A percentile compares a stretch with the other conserved stretches of the same genome.
These are phyloP conservation scores for Gymnothorax javanicus DNA, from an alignment of 2,797 vertebrate genomes.

Conservation along the genomic window DNA sequence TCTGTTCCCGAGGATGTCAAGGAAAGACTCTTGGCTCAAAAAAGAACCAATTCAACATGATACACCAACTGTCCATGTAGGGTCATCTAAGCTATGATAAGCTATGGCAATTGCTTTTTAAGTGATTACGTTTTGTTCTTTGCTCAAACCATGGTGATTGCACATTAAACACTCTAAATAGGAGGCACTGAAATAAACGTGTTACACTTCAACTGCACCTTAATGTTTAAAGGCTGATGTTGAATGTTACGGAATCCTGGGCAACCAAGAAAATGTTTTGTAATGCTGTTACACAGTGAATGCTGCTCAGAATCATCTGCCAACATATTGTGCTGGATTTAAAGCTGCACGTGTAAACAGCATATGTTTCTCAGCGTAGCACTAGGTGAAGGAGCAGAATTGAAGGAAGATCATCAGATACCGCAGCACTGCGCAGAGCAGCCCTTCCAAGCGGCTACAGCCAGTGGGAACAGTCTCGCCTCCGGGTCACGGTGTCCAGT, in stretches of 20 bases:
- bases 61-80: background rate
- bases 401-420: background rate
- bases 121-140: background rate
- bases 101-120: too few species aligned
- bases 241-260: background rate
- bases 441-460: background rate
- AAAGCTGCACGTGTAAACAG: background rate
- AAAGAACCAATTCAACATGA: background rate
- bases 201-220: background rate
- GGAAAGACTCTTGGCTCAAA: background rate
- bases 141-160: background rate
- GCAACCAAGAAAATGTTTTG: background rate
- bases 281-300: background rate
- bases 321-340: background rate
- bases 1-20: background rate
- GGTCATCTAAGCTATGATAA: background rate
- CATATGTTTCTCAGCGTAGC: background rate
- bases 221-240: background rate
- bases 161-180: background rate
- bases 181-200: background rate
- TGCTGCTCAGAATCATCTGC: background rate
- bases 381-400: background rate
- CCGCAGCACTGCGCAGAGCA: background rate
- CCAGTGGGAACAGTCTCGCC: background rate
- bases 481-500: conserved; percentile 25